Conservation (phyloP, 53 echinoderm and acorn worm genomes). For the Astropecten irregularis region DNA sequence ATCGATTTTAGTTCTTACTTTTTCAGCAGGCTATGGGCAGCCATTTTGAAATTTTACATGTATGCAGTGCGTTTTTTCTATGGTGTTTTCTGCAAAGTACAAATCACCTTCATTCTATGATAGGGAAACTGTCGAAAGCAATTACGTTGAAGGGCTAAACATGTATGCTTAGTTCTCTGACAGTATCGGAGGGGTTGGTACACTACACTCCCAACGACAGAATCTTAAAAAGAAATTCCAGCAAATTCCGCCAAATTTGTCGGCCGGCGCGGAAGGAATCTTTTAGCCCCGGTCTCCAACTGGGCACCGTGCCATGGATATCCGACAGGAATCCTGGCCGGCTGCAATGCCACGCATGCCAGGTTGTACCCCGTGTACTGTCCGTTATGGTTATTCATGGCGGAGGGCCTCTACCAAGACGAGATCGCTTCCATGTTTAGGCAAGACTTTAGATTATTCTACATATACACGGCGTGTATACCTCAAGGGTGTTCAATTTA, state of each 20-base stretch:
- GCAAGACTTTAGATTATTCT: too few relatives aligned
- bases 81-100: too few relatives aligned
- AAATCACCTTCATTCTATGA: too few relatives aligned
- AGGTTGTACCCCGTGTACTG: conserved; percentile 18
- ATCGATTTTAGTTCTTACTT: too few relatives aligned
- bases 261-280: conserved; percentile 27
- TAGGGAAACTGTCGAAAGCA: not conserved
- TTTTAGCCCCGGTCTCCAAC: conserved; percentile 23
- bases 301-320: conserved; percentile 36
- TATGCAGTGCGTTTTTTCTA: too few relatives aligned
- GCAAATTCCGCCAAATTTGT: conserved; percentile 31
- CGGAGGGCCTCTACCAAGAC: conserved; percentile 15
- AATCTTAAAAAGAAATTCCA: too few relatives aligned
- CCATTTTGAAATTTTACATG: too few relatives aligned
- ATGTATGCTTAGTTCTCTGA: too few relatives aligned
- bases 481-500: too few relatives aligned
- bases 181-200: too few relatives aligned
- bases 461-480: too few relatives aligned
- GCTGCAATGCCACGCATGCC: conserved; percentile 41
- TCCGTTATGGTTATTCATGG: conserved; percentile 11
- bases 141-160: not conserved
- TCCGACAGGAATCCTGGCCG: not conserved
- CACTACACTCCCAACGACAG: not conserved
- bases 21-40: too few relatives aligned
- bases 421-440: conserved; percentile 31